phyloP scores from a whole-genome alignment of 2,888 invertebrate genomes.

The Aporophyla lueneburgensis region DNA sequence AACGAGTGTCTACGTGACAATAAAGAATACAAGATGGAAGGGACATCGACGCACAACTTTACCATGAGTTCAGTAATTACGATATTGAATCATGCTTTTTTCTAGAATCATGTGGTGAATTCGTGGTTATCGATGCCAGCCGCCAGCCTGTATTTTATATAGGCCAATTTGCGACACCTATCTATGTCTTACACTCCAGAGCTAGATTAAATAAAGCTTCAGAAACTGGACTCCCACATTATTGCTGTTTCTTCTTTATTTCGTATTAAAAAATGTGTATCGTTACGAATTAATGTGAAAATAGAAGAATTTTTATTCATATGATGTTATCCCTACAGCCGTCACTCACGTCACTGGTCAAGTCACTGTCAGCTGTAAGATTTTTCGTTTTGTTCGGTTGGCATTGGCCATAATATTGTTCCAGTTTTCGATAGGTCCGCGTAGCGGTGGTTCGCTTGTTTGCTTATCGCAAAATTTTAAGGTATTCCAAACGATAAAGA shows the following conservation, averaged over 20 bases:
- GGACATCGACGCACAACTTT: too few species aligned
- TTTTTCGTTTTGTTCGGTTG: conserved; percentile 64
- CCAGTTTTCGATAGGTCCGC: conserved; percentile 81
- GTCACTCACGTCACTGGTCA: conserved; percentile 60
- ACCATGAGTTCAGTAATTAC: too few species aligned
- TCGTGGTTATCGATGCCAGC: too few species aligned
- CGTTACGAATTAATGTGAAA: neutral
- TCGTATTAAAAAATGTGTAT: neutral
- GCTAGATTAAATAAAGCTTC: neutral
- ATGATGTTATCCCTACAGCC: conserved; percentile 29
- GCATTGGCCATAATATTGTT: conserved; percentile 63
- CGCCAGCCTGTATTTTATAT: neutral
- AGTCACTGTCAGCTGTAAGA: conserved; percentile 65
- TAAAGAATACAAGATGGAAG: neutral
- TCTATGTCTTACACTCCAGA: neutral
- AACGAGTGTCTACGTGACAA: neutral
- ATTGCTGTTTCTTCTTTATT: neutral
- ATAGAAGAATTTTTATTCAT: conserved; percentile 38
- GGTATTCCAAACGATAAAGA: conserved; percentile 66
- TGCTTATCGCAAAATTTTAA: conserved; percentile 55
- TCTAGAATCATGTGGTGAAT: too few species aligned
- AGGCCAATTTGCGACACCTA: too few species aligned
- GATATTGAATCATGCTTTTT: too few species aligned
- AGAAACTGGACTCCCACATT: neutral
- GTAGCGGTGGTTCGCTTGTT: conserved; percentile 67